Base-by-base conservation (phyloP, 1,140 invertebrate genomes). In the Laodelphax striatellus region DNA sequence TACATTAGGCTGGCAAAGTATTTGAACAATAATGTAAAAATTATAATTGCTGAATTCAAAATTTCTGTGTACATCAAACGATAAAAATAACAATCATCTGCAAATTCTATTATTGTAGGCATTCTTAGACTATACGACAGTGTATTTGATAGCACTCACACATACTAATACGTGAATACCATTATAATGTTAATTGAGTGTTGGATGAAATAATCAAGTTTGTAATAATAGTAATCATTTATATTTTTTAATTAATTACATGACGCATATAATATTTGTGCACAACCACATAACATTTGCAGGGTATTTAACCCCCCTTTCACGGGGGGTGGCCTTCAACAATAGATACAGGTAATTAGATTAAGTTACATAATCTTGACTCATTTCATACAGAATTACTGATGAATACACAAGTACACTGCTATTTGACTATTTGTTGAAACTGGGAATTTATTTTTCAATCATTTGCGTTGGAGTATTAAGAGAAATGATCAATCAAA, bases 311-410 rank as follows among this genome's bases (percentile, higher is more conserved):
- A 63, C 63, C 57, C 50, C n/a, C 34, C 10, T 38, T 11, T 58
- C 28, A 43, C 34, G 55, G 52, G 65, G 59, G 63, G 64, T 62
- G 58, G 65, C 65, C 65, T 66, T 66, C 52, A 43, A 64, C 61
- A 64, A 63, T 63, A 64, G 63, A 64, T 64, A 63, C 61, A 63
- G 61, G 63, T 62, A 62, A 44, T 60, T 63, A 63, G 62, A 58
- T 56, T 63, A 63, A 63, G 62, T 63, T 63, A 50, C 21, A 50
- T 50, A 50, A 22, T 50, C 46, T 17, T 38, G 50, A 46, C 28
- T 21, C 50, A 52, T 21, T 24, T 24, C 50, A 38, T 38, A 38
- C 34, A 38, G 5, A 38, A 38, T 38, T 38, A 38, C 10, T 11
- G 11, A 38, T 8, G 10, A 38, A 38, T 11, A 38, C 34, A 38